phyloP scores from a whole-genome alignment of 2,113 vertebrate species.

The Haemorhous mexicanus region DNA sequence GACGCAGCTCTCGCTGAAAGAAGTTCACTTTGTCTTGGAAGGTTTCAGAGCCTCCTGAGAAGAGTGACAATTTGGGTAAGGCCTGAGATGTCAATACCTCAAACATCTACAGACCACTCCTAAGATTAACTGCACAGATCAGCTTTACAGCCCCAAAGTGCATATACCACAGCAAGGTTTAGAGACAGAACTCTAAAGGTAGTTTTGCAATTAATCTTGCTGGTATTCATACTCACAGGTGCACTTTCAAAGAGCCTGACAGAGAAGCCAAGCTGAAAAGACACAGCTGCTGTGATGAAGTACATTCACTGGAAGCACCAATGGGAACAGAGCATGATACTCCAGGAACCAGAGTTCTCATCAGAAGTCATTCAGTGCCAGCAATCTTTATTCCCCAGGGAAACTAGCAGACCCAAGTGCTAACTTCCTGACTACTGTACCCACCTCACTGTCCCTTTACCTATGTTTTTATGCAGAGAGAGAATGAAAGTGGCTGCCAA shows the following conservation, averaged over 20 bases:
- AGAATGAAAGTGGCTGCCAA: slow-evolving; percentile 98
- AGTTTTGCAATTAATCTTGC: not conserved
- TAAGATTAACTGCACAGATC: not conserved
- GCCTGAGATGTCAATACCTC: not conserved
- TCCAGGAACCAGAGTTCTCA: not conserved
- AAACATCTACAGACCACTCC: not conserved
- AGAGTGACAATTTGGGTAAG: not conserved
- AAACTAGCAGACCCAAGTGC: not conserved
- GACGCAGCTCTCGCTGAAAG: slow-evolving; percentile 94
- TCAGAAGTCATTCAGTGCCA: not conserved
- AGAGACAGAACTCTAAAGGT: not conserved
- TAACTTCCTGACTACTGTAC: slow-evolving; percentile 9
- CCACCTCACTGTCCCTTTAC: slow-evolving; percentile 69
- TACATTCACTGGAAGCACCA: not conserved
- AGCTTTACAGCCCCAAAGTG: not conserved
- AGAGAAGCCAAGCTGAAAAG: slow-evolving; percentile 10
- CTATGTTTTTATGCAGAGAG: slow-evolving; percentile 97
- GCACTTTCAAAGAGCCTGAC: not conserved
- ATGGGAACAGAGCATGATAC: not conserved
- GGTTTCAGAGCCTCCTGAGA: slow-evolving; percentile 93
- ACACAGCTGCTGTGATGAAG: not conserved
- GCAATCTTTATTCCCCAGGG: not conserved
- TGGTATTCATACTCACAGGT: not conserved
- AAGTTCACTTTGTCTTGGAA: slow-evolving; percentile 99
- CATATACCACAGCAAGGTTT: not conserved